Evolutionary conservation across 2,888 invertebrate species (phyloP).

Genomic region (Lomographa bimaculata): DNA sequence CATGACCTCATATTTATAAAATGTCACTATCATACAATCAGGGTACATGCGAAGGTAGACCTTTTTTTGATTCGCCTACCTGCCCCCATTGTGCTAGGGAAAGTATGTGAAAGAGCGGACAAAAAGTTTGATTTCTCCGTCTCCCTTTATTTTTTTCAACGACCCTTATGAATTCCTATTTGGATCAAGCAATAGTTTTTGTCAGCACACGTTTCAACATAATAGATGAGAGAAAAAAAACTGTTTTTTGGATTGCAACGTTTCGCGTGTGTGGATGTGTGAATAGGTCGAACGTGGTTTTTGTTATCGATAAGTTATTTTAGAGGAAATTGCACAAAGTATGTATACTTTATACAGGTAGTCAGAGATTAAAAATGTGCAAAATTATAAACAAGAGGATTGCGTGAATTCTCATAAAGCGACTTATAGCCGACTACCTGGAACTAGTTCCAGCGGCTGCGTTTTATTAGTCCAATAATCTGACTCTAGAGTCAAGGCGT

Average conservation of each 20-base stretch:
- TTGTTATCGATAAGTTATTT: conserved; percentile 41
- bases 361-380: too few species aligned
- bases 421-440: too few species aligned
- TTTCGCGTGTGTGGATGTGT: conserved; percentile 57
- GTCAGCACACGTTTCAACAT: conserved; percentile 54
- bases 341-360: too few species aligned
- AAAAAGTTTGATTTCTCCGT: conserved; percentile 70
- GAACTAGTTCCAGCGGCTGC: too few species aligned
- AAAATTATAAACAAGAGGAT: too few species aligned
- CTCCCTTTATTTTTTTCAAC: conserved; percentile 56
- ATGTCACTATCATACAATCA: conserved; percentile 73
- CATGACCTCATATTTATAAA: conserved; percentile 65
- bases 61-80: conserved; percentile 66
- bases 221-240: conserved; percentile 47
- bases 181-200: conserved; percentile 68
- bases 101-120: conserved; percentile 73
- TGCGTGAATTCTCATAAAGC: too few species aligned
- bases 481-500: too few species aligned
- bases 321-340: conserved; percentile 22
- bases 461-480: too few species aligned
- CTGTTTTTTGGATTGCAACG: conserved; percentile 58
- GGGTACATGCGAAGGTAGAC: conserved; percentile 46
- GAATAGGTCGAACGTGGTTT: conserved; percentile 56
- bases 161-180: conserved; percentile 68
- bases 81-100: conserved; percentile 71